A percentile compares a stretch with the other conserved stretches of the same genome.
These are phyloP conservation scores for Hippocampus guttulatus DNA, from an alignment of 2,113 vertebrate genomes.

Conservation along the genomic window DNA sequence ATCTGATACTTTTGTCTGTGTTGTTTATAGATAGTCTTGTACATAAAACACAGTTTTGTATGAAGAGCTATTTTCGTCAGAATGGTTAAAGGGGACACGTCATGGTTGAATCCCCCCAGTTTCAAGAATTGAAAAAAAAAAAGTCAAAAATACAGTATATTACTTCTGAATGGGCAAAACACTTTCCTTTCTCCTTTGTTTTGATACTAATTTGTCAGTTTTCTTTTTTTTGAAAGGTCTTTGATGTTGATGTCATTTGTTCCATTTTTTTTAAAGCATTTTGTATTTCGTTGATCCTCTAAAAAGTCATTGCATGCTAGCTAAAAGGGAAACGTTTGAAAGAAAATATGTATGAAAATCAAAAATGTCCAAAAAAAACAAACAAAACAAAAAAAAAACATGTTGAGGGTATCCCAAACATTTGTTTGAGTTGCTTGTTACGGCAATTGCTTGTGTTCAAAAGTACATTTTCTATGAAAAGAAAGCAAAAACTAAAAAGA, in stretches of 20 bases:
- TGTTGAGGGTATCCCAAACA: slow-evolving; percentile 74
- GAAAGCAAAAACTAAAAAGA: slow-evolving; percentile 88
- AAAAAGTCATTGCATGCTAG: slow-evolving; percentile 92
- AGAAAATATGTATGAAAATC: slow-evolving; percentile 70
- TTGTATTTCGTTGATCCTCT: slow-evolving; percentile 71
- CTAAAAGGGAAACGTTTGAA: slow-evolving; percentile 76
- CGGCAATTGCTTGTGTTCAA: slow-evolving; percentile 99
- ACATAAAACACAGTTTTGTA: slow-evolving; percentile 98
- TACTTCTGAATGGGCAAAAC: slow-evolving; percentile 62
- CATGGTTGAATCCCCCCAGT: slow-evolving; percentile 63
- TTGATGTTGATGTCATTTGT: slow-evolving; percentile 77
- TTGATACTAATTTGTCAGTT: slow-evolving; percentile 73
- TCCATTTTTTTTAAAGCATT: slow-evolving; percentile 63
- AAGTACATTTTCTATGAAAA: slow-evolving; percentile 97
- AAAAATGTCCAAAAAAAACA: slow-evolving; percentile 42
- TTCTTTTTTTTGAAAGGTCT: slow-evolving; percentile 67
- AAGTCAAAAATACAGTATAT: slow-evolving; percentile 64
- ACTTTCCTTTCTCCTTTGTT: slow-evolving; percentile 63
- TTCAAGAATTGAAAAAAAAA: slow-evolving; percentile 74
- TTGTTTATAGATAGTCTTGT: slow-evolving; percentile 81
- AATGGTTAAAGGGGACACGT: slow-evolving; percentile 86
- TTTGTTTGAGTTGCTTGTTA: slow-evolving; percentile 88
- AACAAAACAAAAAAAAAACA: slow-evolving; percentile 39
- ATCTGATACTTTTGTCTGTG: slow-evolving; percentile 62
- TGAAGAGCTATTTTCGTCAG: slow-evolving; percentile 99